Base-by-base conservation (phyloP, 2,888 invertebrate genomes). In the Lasioglossum pauxillum region DNA sequence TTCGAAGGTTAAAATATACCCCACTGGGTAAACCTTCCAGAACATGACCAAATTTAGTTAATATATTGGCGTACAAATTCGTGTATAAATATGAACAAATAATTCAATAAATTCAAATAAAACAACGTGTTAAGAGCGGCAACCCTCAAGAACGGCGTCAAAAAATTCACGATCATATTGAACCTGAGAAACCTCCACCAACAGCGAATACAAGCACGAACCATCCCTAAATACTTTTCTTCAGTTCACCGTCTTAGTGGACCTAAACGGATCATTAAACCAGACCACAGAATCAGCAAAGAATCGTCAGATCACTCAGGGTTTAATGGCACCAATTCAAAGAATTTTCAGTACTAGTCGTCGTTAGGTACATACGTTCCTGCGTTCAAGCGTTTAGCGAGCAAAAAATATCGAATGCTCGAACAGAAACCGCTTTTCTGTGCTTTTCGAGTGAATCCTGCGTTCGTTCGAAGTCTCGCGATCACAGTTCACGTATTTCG, bases 281-380 rank as follows among this genome's bases (percentile, higher is more conserved):
- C 16, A 19, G n/a, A 74, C 35, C n/a, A 49, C 35, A 5, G n/a
- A 38, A n/a, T 5, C 38, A 23, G n/a, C 53, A 5, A 16, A 35
- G 16, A 14, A 75, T 31, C 53, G 2, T 8, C 53, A 3, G 53
- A 53, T 38, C 53, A 57, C 53, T 75, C 16, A 10, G n/a, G 69
- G 23, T 23, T 38, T 12, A n/a, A 35, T 41, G 38, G 38, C 38
- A 69, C 10, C 38, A 41, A 73, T 73, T 44, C 5, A 14, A 73
- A 78, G 69, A 69, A 78, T 53, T 19, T 46, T 64, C 71, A 53
- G 78, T 85, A 46, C 84, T 85, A 85, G 78, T 85, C 84, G 64
- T 64, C 64, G n/a, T 27, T 53, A 53, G 23, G 23, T 10, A 38
- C 14, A 23, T 35, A 44, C 71, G 72, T 75, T 64, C 49, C 71